These are phyloP conservation scores for Tenthredo scrophulariae DNA, from an alignment of 2,888 invertebrate genomes.

Conservation along the genomic window DNA sequence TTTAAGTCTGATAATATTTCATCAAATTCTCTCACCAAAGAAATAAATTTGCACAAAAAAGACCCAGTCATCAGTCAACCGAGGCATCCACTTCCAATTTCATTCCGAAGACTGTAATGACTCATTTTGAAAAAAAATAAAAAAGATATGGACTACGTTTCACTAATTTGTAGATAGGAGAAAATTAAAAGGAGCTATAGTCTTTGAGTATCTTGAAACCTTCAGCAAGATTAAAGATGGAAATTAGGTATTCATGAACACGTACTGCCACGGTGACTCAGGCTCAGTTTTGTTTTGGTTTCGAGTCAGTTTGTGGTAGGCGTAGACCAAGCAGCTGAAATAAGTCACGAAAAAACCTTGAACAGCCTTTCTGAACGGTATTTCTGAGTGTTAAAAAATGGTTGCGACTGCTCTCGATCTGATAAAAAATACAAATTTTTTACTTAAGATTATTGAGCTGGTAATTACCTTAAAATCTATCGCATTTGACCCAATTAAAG, in stretches of 20 bases:
- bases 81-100: neutral
- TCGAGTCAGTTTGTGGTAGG: constrained; percentile 25
- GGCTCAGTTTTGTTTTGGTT: constrained; percentile 29
- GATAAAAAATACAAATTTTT: constrained; percentile 31
- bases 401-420: constrained; percentile 8
- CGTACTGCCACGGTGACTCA: neutral
- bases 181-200: neutral
- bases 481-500: no score
- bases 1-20: neutral
- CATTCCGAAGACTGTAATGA: neutral
- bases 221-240: neutral
- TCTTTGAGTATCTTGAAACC: neutral
- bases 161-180: neutral
- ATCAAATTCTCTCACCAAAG: constrained; percentile 12
- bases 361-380: neutral
- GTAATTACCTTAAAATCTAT: neutral
- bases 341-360: neutral
- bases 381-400: neutral
- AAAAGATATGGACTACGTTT: neutral
- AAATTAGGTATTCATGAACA: constrained; percentile 19
- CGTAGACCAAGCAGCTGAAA: neutral
- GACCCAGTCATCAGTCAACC: constrained; percentile 19
- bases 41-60: constrained; percentile 41
- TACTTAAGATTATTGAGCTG: constrained; percentile 43
- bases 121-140: neutral